phyloP scores from a whole-genome alignment of 2,113 vertebrate genomes.

The Halcyon malimbica region DNA sequence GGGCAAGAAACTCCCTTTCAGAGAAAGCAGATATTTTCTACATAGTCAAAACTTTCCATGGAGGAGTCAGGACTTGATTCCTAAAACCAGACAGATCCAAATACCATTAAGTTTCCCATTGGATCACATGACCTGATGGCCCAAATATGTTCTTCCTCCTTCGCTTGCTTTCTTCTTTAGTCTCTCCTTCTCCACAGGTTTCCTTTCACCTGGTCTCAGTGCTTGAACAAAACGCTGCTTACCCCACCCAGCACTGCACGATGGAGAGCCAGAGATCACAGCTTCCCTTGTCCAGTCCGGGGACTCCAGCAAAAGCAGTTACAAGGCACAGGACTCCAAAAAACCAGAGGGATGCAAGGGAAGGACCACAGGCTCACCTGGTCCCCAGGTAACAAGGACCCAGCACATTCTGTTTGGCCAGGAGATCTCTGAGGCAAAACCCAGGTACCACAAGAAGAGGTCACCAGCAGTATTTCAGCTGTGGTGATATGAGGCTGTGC shows the following conservation, averaged over 20 bases:
- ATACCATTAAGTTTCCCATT: neutral
- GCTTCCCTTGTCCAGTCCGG: neutral
- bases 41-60: neutral
- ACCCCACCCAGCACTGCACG: neutral
- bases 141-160: neutral
- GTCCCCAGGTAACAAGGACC: neutral
- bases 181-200: neutral
- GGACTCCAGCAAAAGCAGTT: neutral
- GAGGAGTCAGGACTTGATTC: neutral
- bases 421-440: neutral
- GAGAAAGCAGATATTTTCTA: neutral
- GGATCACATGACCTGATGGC: neutral
- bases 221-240: neutral
- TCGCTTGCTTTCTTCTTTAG: neutral
- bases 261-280: neutral
- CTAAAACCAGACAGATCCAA: neutral
- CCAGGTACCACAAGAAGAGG: neutral
- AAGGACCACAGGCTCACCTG: neutral
- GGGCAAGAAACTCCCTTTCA: neutral
- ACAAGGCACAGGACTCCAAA: neutral
- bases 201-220: neutral
- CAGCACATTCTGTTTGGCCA: neutral
- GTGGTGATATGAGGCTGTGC: neutral
- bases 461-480: neutral
- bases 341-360: neutral